Conservation (phyloP, 2,113 vertebrate genomes). For the Brachirus orientalis region DNA sequence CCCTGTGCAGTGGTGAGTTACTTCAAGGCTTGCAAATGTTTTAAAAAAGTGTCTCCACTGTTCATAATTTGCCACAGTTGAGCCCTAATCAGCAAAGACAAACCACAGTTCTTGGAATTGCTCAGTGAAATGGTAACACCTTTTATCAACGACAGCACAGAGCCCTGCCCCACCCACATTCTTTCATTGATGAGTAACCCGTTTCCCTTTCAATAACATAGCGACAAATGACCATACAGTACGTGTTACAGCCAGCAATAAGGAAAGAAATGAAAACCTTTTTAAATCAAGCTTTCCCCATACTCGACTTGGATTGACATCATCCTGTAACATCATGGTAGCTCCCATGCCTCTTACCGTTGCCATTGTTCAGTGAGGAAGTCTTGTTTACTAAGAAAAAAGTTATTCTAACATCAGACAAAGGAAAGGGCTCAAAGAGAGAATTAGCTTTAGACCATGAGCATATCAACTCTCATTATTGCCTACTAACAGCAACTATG, state of each 20-base stretch:
- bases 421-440: not conserved
- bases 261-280: conserved; percentile 25
- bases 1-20: not conserved
- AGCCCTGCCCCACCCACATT: conserved; percentile 72
- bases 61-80: not conserved
- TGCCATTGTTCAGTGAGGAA: conserved; percentile 28
- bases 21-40: conserved; percentile 6
- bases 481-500: conserved; percentile 2
- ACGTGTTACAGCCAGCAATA: conserved; percentile 28
- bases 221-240: conserved; percentile 11
- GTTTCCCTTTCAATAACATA: conserved; percentile 35
- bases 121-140: conserved; percentile 60
- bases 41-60: not conserved
- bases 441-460: conserved; percentile 27
- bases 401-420: conserved; percentile 33
- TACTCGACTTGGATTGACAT: conserved; percentile 35
- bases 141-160: conserved; percentile 72
- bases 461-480: not conserved
- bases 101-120: conserved; percentile 69
- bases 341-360: conserved; percentile 7
- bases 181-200: conserved; percentile 50
- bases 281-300: not conserved
- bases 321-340: conserved; percentile 18
- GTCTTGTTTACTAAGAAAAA: conserved; percentile 22
- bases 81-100: conserved; percentile 69